These are phyloP conservation scores for Chelonus insularis DNA, from an alignment of 1,140 invertebrate species.

Conservation along the genomic window DNA sequence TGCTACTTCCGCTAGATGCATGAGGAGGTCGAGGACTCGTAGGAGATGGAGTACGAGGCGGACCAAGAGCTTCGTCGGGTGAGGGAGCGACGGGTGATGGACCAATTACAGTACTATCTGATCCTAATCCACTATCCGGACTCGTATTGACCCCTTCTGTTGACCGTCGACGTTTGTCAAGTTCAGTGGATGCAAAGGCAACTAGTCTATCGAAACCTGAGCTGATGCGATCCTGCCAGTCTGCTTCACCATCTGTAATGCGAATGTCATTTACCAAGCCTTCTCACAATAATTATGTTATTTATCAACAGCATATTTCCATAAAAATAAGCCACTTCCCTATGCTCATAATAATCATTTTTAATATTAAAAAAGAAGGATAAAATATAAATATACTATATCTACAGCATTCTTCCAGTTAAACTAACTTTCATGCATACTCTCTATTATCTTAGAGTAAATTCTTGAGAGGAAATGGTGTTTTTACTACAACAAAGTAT, in stretches of 20 bases:
- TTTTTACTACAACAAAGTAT: background rate
- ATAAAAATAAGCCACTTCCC: constrained; percentile 58
- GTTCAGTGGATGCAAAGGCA: constrained; percentile 81
- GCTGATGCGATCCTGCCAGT: constrained; percentile 85
- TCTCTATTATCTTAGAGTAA: background rate
- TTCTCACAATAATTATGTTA: constrained; percentile 25
- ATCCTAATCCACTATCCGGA: constrained; percentile 77
- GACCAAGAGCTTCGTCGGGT: constrained; percentile 62
- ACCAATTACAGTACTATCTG: constrained; percentile 64
- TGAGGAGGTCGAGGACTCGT: constrained; percentile 63
- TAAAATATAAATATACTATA: no score
- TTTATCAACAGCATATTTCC: constrained; percentile 42
- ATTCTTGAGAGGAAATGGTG: background rate
- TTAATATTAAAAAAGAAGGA: background rate
- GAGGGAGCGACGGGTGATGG: constrained; percentile 61
- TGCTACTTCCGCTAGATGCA: constrained; percentile 38
- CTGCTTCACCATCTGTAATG: constrained; percentile 64
- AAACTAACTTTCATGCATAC: no score
- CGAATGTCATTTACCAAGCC: constrained; percentile 30
- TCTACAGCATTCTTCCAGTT: no score
- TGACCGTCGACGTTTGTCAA: constrained; percentile 78
- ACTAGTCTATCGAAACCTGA: constrained; percentile 85
- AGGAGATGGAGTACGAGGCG: constrained; percentile 71
- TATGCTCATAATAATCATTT: no score
- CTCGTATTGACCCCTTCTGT: constrained; percentile 78